Percentiles rank a stretch among this genome's conserved stretches.
These are phyloP conservation scores for Eubasilissa regina DNA, from an alignment of 1,140 invertebrate species.

Conservation along the genomic window DNA sequence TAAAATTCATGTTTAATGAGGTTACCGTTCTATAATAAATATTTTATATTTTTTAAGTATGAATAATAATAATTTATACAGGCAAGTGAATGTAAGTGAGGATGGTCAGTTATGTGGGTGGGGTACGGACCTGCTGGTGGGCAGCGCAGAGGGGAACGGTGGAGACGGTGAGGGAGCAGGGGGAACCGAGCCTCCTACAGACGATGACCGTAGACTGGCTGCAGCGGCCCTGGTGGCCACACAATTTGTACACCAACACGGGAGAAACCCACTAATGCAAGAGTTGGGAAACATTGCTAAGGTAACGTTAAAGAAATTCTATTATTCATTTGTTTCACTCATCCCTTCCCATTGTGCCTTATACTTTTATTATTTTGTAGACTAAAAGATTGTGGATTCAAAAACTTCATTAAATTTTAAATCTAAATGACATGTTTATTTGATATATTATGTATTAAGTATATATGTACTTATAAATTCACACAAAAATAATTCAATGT, in stretches of 20 bases:
- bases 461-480: no score
- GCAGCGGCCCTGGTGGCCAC: slow-evolving; percentile 67
- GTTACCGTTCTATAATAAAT: no score
- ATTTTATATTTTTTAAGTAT: slow-evolving; percentile 2
- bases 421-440: no score
- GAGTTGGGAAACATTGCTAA: slow-evolving; percentile 56
- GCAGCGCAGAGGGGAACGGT: not conserved
- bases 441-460: no score
- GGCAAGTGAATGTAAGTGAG: slow-evolving; percentile 45
- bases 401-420: no score
- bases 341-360: no score
- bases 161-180: not conserved
- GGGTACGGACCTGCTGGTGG: slow-evolving; percentile 31
- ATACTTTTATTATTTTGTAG: no score
- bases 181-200: slow-evolving; percentile 48
- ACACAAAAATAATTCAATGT: no score
- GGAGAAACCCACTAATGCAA: slow-evolving; percentile 65
- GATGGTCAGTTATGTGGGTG: slow-evolving; percentile 41
- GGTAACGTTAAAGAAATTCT: slow-evolving; percentile 12
- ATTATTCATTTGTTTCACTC: no score
- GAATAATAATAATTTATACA: not conserved
- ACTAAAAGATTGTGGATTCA: no score
- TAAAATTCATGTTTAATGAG: no score
- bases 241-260: slow-evolving; percentile 68
- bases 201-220: slow-evolving; percentile 71